These are phyloP conservation scores for Slavum lentiscoides DNA, from an alignment of 2,888 invertebrate genomes.

Conservation along the genomic window DNA sequence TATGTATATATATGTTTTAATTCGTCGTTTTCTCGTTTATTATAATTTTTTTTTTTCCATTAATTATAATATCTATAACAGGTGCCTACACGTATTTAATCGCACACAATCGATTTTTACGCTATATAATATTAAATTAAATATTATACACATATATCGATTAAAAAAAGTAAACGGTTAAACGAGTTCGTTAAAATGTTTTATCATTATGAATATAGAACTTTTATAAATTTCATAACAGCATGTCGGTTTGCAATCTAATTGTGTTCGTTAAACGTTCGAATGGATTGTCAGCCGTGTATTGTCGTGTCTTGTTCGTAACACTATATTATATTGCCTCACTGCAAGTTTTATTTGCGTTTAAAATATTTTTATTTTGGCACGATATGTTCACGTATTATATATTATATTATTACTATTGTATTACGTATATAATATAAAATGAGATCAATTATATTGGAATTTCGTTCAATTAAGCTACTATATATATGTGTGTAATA, in stretches of 20 bases:
- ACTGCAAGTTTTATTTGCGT: slow-evolving; percentile 31
- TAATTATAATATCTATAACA: too few species aligned
- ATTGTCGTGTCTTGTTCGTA: slow-evolving; percentile 48
- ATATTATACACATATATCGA: too few species aligned
- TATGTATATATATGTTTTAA: too few species aligned
- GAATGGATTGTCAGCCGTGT: slow-evolving; percentile 21
- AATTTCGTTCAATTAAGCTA: slow-evolving; percentile 51
- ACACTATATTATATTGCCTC: slow-evolving; percentile 36
- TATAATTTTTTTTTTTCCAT: too few species aligned
- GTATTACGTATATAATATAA: not conserved
- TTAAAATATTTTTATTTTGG: slow-evolving; percentile 36
- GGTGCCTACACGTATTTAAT: too few species aligned
- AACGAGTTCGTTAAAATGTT: slow-evolving; percentile 3
- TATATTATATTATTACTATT: slow-evolving; percentile 3
- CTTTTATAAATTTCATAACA: slow-evolving; percentile 25
- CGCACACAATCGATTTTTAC: too few species aligned
- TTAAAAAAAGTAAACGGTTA: not conserved
- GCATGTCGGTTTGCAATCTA: slow-evolving; percentile 31
- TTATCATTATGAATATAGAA: not conserved
- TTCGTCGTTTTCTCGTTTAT: too few species aligned
- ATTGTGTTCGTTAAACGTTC: slow-evolving; percentile 36
- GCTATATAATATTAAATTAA: too few species aligned
- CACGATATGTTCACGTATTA: slow-evolving; percentile 14
- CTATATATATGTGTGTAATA: not conserved
- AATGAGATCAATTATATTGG: slow-evolving; percentile 49